Conservation (phyloP, 1,140 invertebrate genomes). For the Leptestheria dahalacensis region DNA sequence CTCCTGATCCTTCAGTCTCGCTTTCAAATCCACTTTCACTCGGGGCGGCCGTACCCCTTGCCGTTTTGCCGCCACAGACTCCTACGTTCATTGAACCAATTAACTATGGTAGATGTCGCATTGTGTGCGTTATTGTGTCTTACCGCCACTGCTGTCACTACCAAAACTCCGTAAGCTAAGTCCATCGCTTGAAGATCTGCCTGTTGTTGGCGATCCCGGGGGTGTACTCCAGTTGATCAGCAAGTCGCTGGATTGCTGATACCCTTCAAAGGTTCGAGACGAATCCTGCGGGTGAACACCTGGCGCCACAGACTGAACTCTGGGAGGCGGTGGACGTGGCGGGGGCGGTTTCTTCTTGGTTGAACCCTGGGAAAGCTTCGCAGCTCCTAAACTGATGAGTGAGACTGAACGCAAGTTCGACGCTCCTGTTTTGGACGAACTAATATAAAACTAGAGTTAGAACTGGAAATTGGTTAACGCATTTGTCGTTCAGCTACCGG, state of each 20-base stretch:
- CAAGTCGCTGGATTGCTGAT: not conserved
- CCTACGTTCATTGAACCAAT: not conserved
- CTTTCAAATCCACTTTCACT: constrained; percentile 15
- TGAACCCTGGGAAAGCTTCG: not conserved
- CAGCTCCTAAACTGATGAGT: not conserved
- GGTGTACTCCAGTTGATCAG: constrained; percentile 11
- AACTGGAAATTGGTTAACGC: not conserved
- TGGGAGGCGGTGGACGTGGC: constrained; percentile 12
- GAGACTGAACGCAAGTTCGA: not conserved
- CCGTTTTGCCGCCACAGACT: not conserved
- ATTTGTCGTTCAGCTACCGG: not conserved
- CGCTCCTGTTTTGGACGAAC: not conserved
- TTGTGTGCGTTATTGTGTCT: no score
- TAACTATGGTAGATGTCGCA: no score
- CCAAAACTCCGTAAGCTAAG: constrained; percentile 12
- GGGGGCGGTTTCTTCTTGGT: constrained; percentile 11
- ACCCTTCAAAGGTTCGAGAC: not conserved
- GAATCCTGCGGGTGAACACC: not conserved
- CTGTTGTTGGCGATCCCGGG: constrained; percentile 3
- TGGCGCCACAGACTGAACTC: not conserved
- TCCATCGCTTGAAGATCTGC: constrained; percentile 6
- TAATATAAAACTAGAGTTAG: not conserved
- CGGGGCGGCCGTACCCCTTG: not conserved
- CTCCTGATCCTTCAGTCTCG: not conserved
- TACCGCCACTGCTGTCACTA: not conserved